Conservation (phyloP, 2,797 vertebrate species). For the Acanthurus lineatus region DNA sequence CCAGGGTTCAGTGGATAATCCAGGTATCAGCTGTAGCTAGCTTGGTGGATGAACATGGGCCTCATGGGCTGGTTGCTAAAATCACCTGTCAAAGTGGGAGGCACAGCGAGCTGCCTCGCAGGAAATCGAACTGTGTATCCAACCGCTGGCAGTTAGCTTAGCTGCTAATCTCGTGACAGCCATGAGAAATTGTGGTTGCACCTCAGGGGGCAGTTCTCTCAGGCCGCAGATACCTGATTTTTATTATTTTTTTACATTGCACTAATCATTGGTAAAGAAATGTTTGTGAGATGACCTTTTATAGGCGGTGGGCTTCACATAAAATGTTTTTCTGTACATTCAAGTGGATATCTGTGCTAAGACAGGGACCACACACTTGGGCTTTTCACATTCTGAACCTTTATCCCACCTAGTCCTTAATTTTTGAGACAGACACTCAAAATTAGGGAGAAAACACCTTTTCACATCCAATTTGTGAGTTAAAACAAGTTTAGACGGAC, state of each 20-base stretch:
- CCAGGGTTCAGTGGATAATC: conserved; percentile 41
- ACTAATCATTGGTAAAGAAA: conserved; percentile 25
- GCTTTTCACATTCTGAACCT: neutral
- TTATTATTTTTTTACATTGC: conserved; percentile 28
- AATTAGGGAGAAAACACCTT: neutral
- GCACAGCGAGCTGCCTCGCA: neutral
- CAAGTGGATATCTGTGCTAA: conserved; percentile 13
- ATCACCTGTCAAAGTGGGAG: conserved; percentile 32
- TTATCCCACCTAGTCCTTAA: neutral
- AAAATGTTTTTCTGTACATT: conserved; percentile 29
- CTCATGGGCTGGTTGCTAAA: neutral
- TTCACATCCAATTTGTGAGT: conserved; percentile 7
- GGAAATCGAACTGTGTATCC: conserved; percentile 26
- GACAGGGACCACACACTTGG: conserved; percentile 1
- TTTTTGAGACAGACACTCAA: conserved; percentile 5
- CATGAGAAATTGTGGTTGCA: neutral
- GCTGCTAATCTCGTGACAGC: conserved; percentile 33
- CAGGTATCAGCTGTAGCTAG: conserved; percentile 16
- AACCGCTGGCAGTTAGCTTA: conserved; percentile 6
- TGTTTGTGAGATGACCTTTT: neutral
- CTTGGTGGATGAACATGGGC: conserved; percentile 42
- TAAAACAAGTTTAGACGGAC: conserved; percentile 3
- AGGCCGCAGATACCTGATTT: conserved; percentile 13
- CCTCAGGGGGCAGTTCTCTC: neutral
- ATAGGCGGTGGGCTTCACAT: conserved; percentile 17